Base-by-base conservation (phyloP, 2,888 invertebrate species). In the Lasioglossum lativentre region DNA sequence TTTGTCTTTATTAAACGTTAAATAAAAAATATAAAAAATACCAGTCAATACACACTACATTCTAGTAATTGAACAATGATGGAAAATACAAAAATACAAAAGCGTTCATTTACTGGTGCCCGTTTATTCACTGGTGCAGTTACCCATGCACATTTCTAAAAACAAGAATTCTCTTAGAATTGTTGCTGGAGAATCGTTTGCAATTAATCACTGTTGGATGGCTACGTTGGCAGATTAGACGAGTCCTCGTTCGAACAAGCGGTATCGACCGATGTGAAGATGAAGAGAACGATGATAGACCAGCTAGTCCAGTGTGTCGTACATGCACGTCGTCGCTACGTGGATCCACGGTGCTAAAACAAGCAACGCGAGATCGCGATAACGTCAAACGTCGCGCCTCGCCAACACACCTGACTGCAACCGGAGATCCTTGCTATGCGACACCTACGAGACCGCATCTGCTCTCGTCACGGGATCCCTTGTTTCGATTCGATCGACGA, bases 391-490 rank as follows among this genome's bases (percentile, higher is more conserved):
- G 82, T 80, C 85, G 82, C 86, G 82, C 76, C 86, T 88, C 78
- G 83, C 90, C 70, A 85, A 89, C 91, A 92, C 93, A 93, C 92
- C 93, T 93, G 93, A 93, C 91, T 92, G 94, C 92, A 94, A 93
- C 89, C 89, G 90, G 93, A 94, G 92, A 93, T 89, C 85, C 70
- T 14, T 87, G 92, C 90, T 89, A 93, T 86, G 89, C 90, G 93
- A 93, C 90, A 93, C 93, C 86, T 73, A 80, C 79, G 82, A 79
- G 75, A 47, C 78, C 79, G 59, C 88, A 90, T 90, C 90, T 90
- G 87, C 90, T 88, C 84, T 86, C 88, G 86, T 80, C 79, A 86
- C 78, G 68, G 72, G 86, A 87, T 83, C 86, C 82, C 83, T 83
- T 86, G 86, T 87, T 86, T 86, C 80, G 38, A 73, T 68, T 78